Evolutionary conservation across 2,888 invertebrate genomes (phyloP).

Genomic region (Aphelenchoides bicaudatus): DNA sequence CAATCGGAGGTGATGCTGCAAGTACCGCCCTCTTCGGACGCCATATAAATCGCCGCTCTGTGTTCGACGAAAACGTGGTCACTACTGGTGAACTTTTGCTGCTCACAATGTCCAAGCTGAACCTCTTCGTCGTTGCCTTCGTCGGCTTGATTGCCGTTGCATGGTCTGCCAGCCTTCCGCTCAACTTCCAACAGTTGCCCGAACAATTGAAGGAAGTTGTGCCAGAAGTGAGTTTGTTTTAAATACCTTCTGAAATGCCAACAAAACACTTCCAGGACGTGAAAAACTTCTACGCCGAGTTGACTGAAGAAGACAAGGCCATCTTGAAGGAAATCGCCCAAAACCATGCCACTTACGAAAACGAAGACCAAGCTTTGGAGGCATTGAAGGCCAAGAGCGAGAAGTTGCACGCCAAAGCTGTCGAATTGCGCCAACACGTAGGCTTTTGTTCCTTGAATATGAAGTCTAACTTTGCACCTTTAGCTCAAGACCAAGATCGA

Average conservation of each 20-base stretch:
- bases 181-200: conserved; percentile 49
- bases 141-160: conserved; percentile 16
- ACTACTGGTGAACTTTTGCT: no score
- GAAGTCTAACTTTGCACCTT: no score
- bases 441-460: no score
- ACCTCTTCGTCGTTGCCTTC: not conserved
- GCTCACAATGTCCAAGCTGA: not conserved
- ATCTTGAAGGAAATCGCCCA: conserved; percentile 52
- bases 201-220: conserved; percentile 52
- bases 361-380: conserved; percentile 43
- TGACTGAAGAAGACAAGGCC: conserved; percentile 53
- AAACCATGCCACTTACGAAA: conserved; percentile 37
- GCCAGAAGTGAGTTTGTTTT: conserved; percentile 30
- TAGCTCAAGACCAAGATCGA: conserved; percentile 46
- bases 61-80: no score
- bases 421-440: conserved; percentile 33
- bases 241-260: not conserved
- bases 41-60: no score
- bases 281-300: conserved; percentile 48
- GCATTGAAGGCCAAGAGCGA: conserved; percentile 53
- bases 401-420: conserved; percentile 36
- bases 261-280: conserved; percentile 39
- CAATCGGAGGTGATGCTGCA: no score
- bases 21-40: no score
- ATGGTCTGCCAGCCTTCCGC: conserved; percentile 40